Evolutionary conservation across 1,140 invertebrate species (phyloP), one percentile per base, ranked within the genome.

Genomic region (Drosophila parabipectinata): DNA sequence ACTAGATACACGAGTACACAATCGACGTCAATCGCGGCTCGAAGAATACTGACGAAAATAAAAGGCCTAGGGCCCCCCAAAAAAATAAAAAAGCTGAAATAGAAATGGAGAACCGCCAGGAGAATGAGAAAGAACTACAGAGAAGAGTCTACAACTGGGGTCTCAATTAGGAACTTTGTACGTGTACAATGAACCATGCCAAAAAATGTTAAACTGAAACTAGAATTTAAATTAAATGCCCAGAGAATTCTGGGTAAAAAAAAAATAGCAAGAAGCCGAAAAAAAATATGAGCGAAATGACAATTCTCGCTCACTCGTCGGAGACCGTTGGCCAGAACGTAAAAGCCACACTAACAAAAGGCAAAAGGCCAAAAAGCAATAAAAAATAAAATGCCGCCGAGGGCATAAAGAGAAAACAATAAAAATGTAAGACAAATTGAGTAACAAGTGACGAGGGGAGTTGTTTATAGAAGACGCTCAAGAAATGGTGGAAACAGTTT

Each of bases 141-240:
- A 61, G 62, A 56, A 48, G 44, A 67, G 53, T 68, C 39, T 6
- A 44, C 77, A 69, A 69, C 45, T 47, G 62, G 53, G 55, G 60
- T 44, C 61, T 71, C 53, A 72, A 63, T 63, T 56, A 52, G 63
- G 60, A 47, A 48, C 62, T 64, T n/a, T 9, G 41, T 71, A 79
- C 62, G 77, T 88, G 82, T 88, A 87, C 82, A 87, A 87, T 87
- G 82, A 87, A 87, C 82, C 82, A 82, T 87, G 83, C 62, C 75
- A 87, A 87, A 85, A 82, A 68, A 61, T 69, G 34, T 67, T 39
- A 77, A 57, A 56, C 56, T 52, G 66, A 72, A 83, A 79, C 82
- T 79, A 87, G 78, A 79, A 78, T 82, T 81, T 76, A 75, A 81
- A 75, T 72, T 45, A 82, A 87, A 77, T 77, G 72, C 55, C 66